These are phyloP conservation scores for Syrmaticus mikado DNA, from an alignment of 2,113 vertebrate genomes.

Conservation along the genomic window DNA sequence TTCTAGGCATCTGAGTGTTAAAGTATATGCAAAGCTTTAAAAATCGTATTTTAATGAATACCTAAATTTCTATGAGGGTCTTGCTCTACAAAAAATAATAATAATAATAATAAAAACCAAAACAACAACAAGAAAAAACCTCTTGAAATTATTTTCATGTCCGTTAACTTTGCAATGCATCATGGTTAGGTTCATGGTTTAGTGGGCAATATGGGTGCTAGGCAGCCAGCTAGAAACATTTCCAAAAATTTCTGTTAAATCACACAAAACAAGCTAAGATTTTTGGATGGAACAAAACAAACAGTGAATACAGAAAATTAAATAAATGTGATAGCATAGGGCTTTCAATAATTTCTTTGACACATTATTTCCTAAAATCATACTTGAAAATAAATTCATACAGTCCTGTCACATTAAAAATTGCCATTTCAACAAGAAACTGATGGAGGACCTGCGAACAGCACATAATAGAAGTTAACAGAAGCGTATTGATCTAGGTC, in stretches of 20 bases:
- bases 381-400: conserved; percentile 54
- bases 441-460: conserved; percentile 28
- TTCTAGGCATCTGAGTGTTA: neutral
- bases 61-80: neutral
- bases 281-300: neutral
- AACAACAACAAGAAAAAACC: neutral
- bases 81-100: neutral
- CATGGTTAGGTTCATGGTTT: too few relatives aligned
- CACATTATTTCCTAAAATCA: conserved; percentile 16
- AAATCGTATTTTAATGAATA: neutral
- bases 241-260: neutral
- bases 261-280: neutral
- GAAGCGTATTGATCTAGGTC: conserved; percentile 30
- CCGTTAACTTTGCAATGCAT: neutral
- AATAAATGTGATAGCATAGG: neutral
- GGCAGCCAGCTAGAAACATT: neutral
- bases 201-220: too few relatives aligned
- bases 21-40: neutral
- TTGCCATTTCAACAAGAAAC: conserved; percentile 28
- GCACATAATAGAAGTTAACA: conserved; percentile 29
- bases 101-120: too few relatives aligned
- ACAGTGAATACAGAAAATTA: neutral
- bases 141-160: neutral
- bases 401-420: conserved; percentile 8
- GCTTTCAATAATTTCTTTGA: conserved; percentile 8